A percentile compares a stretch with the other conserved stretches of the same genome.
Conservation (phyloP, 2,113 vertebrate species). For the Oreotrochilus melanogaster region DNA sequence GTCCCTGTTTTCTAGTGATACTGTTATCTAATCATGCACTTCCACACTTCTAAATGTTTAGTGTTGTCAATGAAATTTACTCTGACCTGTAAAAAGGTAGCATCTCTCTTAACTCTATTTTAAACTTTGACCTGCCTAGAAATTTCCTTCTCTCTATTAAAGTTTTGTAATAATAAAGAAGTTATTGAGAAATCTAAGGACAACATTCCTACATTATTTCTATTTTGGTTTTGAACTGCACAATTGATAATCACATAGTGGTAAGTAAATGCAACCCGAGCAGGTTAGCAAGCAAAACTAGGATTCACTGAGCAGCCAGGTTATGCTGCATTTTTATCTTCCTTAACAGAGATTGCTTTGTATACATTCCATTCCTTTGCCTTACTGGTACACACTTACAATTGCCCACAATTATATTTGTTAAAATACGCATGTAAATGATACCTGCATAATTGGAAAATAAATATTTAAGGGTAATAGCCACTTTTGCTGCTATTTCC, state of each 20-base stretch:
- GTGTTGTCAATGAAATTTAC: background rate
- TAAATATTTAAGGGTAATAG: background rate
- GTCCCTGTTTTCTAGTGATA: too few species aligned
- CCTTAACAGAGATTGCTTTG: background rate
- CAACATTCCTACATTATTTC: background rate
- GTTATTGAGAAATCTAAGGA: background rate
- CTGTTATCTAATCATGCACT: accelerated
- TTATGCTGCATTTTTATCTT: background rate
- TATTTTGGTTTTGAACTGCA: background rate
- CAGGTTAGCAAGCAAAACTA: background rate
- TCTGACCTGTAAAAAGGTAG: background rate
- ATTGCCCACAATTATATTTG: background rate
- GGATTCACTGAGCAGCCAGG: background rate
- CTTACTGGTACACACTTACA: background rate
- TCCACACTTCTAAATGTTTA: background rate
- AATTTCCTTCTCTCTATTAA: background rate
- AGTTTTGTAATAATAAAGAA: background rate
- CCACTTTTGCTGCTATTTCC: background rate
- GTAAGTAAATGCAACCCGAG: background rate
- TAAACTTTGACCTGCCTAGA: background rate
- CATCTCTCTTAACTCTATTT: background rate
- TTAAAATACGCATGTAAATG: background rate
- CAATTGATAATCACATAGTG: background rate
- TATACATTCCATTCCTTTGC: background rate
- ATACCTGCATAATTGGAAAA: background rate